phyloP scores from a whole-genome alignment of 2,888 invertebrate species.

The Zonitis immaculata region DNA sequence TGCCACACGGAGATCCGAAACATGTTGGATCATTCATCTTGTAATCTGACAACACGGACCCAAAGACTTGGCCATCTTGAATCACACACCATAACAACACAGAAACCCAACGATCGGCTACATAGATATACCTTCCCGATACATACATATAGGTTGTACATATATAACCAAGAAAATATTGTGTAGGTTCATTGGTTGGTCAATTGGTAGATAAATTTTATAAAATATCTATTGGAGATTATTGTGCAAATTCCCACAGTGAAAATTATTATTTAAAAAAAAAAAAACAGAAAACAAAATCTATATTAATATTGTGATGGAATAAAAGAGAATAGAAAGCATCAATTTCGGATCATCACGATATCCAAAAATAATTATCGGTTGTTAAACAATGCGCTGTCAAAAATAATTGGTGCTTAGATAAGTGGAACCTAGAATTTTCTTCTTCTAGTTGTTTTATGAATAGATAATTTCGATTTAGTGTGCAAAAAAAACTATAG shows the following conservation, averaged over 20 bases:
- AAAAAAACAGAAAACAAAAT: background rate
- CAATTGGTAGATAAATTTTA: background rate
- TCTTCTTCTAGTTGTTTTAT: background rate
- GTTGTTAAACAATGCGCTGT: constrained; percentile 21
- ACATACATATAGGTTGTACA: background rate
- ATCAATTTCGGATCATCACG: constrained; percentile 18
- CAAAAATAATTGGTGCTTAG: constrained; percentile 20
- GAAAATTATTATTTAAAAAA: background rate
- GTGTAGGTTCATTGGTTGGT: background rate
- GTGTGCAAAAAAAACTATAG: constrained; percentile 3
- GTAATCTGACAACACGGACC: constrained; percentile 5
- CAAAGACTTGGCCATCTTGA: background rate
- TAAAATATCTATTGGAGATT: background rate
- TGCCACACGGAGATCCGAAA: constrained; percentile 8
- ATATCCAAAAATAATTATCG: constrained; percentile 19
- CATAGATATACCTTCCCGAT: background rate
- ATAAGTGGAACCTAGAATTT: constrained; percentile 5
- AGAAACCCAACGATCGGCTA: background rate
- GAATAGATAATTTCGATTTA: constrained; percentile 8
- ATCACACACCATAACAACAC: constrained; percentile 1
- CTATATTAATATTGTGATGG: background rate
- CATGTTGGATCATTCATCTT: constrained; percentile 7
- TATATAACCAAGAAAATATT: background rate
- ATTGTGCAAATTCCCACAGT: background rate
- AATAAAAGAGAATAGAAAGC: background rate